phyloP scores from a whole-genome alignment of 64 coral and sea anemone species.

The Dendrophyllia cribrosa region DNA sequence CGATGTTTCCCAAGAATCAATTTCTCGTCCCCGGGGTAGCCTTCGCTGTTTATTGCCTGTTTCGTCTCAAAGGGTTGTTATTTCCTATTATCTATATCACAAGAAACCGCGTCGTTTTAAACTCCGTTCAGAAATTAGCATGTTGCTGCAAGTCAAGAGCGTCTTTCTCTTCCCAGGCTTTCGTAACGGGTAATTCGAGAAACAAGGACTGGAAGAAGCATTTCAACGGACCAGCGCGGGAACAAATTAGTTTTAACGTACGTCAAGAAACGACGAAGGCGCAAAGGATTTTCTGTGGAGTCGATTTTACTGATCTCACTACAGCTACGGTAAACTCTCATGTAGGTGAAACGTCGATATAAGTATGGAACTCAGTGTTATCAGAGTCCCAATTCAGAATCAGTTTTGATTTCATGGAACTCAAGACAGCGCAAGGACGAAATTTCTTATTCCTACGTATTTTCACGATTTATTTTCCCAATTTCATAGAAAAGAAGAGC shows the following conservation, averaged over 20 bases:
- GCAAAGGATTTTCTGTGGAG: not conserved
- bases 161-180: not conserved
- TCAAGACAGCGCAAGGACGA: too few species aligned
- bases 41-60: conserved; percentile 51
- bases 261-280: not conserved
- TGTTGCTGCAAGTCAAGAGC: not conserved
- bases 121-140: conserved; percentile 10
- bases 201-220: too few species aligned
- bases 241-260: not conserved
- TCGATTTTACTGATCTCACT: conserved; percentile 20
- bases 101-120: conserved; percentile 61
- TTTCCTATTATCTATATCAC: conserved; percentile 83
- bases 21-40: not conserved
- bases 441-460: too few species aligned
- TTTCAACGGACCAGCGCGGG: not conserved
- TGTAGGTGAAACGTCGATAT: not conserved
- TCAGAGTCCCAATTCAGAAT: too few species aligned
- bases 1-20: conserved; percentile 13
- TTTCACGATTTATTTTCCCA: too few species aligned
- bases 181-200: not conserved
- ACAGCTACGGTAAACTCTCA: not conserved
- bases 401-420: too few species aligned
- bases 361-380: not conserved
- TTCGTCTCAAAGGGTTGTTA: conserved; percentile 73
- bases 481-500: too few species aligned